Conservation (phyloP, 2,888 invertebrate species). For the Trichogramma dendrolimi region DNA sequence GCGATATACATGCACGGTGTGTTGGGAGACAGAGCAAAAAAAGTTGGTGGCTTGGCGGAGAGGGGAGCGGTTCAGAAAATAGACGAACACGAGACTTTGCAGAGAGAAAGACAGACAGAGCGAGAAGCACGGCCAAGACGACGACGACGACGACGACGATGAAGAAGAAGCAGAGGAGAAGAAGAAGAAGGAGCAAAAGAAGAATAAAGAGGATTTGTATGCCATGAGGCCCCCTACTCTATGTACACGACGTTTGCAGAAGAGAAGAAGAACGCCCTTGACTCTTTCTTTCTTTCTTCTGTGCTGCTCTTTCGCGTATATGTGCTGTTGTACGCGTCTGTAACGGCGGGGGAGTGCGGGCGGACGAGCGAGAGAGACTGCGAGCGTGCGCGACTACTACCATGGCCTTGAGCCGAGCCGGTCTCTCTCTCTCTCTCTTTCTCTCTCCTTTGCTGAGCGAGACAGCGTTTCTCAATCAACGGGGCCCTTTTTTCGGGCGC, state of each 20-base stretch:
- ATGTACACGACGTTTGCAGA: too few relatives aligned
- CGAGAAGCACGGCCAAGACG: background rate
- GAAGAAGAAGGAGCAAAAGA: constrained; percentile 15
- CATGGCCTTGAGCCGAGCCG: background rate
- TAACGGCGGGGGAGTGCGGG: too few relatives aligned
- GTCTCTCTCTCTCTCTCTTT: constrained; percentile 11
- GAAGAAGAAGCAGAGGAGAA: constrained; percentile 17
- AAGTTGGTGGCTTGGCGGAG: constrained; percentile 11
- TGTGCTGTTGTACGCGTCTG: too few relatives aligned
- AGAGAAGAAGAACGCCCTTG: constrained; percentile 2
- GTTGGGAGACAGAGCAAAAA: constrained; percentile 12
- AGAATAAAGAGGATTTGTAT: constrained; percentile 16
- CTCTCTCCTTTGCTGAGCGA: background rate
- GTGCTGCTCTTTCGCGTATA: too few relatives aligned
- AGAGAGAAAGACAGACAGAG: constrained; percentile 12
- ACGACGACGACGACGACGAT: background rate
- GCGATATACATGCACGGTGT: background rate
- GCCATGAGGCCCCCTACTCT: constrained; percentile 1
- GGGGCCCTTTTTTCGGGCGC: constrained; percentile 8
- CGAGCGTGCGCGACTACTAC: too few relatives aligned
- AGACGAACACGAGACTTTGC: constrained; percentile 8
- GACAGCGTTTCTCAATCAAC: constrained; percentile 49
- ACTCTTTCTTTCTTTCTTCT: constrained; percentile 5
- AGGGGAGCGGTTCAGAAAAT: constrained; percentile 5
- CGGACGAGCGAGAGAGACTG: too few relatives aligned